These are phyloP conservation scores for Pitangus sulphuratus DNA, from an alignment of 2,797 vertebrate species.

Conservation along the genomic window DNA sequence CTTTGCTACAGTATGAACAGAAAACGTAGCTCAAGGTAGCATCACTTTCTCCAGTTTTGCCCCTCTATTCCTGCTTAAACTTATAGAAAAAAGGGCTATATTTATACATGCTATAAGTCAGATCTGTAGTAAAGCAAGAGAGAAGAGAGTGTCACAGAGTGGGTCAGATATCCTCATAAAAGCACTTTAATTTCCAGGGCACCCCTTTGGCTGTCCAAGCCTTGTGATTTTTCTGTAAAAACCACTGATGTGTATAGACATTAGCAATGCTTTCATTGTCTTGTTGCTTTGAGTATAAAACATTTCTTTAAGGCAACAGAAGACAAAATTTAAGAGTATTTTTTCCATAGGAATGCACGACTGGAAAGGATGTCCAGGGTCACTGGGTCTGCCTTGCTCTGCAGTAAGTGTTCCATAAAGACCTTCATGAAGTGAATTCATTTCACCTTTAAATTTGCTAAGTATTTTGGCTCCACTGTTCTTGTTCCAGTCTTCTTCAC, in stretches of 20 bases:
- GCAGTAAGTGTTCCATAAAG: background rate
- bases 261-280: background rate
- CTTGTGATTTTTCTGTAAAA: background rate
- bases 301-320: background rate
- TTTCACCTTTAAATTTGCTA: background rate
- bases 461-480: background rate
- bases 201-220: background rate
- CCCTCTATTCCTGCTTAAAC: background rate
- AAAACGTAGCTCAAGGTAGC: background rate
- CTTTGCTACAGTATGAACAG: background rate
- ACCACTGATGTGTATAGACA: background rate
- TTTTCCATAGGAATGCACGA: background rate
- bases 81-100: background rate
- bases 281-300: background rate
- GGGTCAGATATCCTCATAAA: background rate
- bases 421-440: background rate
- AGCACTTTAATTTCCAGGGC: background rate
- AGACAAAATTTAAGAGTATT: background rate
- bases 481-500: background rate
- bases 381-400: background rate
- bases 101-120: background rate
- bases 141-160: background rate
- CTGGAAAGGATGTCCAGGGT: background rate
- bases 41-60: background rate
- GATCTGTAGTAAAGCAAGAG: background rate